Evolutionary conservation across 2,797 vertebrate genomes (phyloP).

Genomic region (Bradypodion ventrale): DNA sequence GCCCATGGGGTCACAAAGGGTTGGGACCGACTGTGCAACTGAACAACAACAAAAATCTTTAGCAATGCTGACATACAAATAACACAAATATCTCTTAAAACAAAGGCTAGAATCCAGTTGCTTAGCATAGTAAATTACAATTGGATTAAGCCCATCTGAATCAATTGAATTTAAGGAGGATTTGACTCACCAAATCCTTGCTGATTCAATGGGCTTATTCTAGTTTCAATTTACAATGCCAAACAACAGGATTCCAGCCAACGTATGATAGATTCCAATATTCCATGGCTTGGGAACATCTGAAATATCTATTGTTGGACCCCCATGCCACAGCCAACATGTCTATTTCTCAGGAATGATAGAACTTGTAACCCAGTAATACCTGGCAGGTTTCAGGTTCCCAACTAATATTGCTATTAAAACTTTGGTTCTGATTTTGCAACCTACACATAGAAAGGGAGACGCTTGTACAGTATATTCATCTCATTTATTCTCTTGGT

Average conservation of each 20-base stretch:
- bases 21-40: too few species aligned
- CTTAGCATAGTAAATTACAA: too few species aligned
- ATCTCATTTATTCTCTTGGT: constrained; percentile 60
- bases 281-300: not conserved
- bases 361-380: not conserved
- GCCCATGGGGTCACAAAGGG: too few species aligned
- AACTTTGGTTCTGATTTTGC: constrained; percentile 14
- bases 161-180: too few species aligned
- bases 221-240: too few species aligned
- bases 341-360: not conserved
- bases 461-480: constrained; percentile 52
- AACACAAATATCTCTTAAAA: not conserved
- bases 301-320: not conserved
- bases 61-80: too few species aligned
- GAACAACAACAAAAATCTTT: too few species aligned
- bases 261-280: not conserved
- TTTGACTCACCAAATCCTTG: too few species aligned
- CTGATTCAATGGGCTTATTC: too few species aligned
- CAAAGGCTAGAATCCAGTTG: too few species aligned
- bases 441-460: constrained; percentile 21
- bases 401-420: not conserved
- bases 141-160: too few species aligned
- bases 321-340: not conserved
- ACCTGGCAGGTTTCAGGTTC: not conserved
- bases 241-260: too few species aligned